A percentile compares a stretch with the other conserved stretches of the same genome.
phyloP scores from a whole-genome alignment of 1,140 invertebrate genomes.

The Drosophila lini region DNA sequence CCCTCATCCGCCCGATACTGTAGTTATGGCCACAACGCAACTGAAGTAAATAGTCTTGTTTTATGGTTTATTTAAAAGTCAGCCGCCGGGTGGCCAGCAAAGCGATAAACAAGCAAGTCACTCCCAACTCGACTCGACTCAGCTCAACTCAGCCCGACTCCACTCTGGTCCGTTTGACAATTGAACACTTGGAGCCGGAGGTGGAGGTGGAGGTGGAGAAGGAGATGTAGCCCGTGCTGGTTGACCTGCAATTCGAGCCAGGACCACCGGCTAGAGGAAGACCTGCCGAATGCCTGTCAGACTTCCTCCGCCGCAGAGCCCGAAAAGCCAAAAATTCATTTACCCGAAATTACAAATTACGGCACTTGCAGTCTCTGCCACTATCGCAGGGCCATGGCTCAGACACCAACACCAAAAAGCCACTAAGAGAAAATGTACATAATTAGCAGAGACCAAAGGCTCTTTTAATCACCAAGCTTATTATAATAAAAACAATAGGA shows the following conservation, averaged over 20 bases:
- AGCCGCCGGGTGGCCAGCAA: constrained; percentile 29
- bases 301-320: constrained; percentile 7
- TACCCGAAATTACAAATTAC: constrained; percentile 82
- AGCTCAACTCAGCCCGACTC: neutral
- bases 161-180: constrained; percentile 55
- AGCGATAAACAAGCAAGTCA: constrained; percentile 61
- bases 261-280: constrained; percentile 24
- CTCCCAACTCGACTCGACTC: constrained; percentile 25
- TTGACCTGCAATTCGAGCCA: constrained; percentile 51
- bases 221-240: constrained; percentile 8
- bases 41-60: constrained; percentile 82
- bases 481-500: neutral
- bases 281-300: constrained; percentile 64
- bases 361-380: constrained; percentile 67
- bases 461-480: neutral
- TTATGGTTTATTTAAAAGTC: constrained; percentile 83
- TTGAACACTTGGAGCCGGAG: constrained; percentile 54
- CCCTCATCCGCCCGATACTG: constrained; percentile 27
- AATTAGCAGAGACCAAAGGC: neutral
- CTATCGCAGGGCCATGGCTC: constrained; percentile 27
- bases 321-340: constrained; percentile 78
- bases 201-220: neutral
- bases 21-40: constrained; percentile 72
- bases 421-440: constrained; percentile 12
- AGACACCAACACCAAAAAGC: constrained; percentile 13